Evolutionary conservation across 1,140 invertebrate species (phyloP).

Genomic region (Drosophila ficusphila): DNA sequence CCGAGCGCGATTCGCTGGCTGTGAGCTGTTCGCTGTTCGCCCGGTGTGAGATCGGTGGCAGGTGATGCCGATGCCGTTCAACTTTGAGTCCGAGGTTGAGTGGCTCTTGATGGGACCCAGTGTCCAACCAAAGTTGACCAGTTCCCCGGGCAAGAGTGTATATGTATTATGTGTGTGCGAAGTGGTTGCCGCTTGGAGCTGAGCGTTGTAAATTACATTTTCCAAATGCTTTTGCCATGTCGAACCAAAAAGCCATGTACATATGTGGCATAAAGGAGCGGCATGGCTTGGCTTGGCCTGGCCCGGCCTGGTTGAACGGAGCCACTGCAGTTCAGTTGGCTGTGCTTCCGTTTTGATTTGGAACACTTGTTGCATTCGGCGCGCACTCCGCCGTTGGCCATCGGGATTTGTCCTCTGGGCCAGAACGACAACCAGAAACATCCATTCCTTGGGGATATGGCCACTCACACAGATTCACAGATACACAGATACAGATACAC

Average conservation of each 20-base stretch:
- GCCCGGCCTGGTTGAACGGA: no score
- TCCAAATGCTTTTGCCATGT: constrained; percentile 84
- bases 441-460: constrained; percentile 77
- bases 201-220: constrained; percentile 84
- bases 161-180: background rate
- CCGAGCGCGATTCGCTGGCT: constrained; percentile 6
- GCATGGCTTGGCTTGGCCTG: constrained; percentile 23
- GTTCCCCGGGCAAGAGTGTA: constrained; percentile 9
- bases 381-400: constrained; percentile 15
- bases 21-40: constrained; percentile 18
- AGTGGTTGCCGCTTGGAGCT: constrained; percentile 37
- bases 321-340: no score
- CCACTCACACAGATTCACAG: no score
- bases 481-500: no score
- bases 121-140: constrained; percentile 53
- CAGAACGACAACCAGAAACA: constrained; percentile 43
- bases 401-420: constrained; percentile 64
- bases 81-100: constrained; percentile 61
- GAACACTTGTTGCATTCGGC: constrained; percentile 62
- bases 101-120: constrained; percentile 54
- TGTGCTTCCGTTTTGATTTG: constrained; percentile 78
- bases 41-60: constrained; percentile 75
- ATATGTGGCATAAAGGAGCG: constrained; percentile 73
- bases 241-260: constrained; percentile 79
- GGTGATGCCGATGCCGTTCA: constrained; percentile 63